Evolutionary conservation across 2,888 invertebrate species (phyloP).

Genomic region (Dasysyrphus albostriatus): DNA sequence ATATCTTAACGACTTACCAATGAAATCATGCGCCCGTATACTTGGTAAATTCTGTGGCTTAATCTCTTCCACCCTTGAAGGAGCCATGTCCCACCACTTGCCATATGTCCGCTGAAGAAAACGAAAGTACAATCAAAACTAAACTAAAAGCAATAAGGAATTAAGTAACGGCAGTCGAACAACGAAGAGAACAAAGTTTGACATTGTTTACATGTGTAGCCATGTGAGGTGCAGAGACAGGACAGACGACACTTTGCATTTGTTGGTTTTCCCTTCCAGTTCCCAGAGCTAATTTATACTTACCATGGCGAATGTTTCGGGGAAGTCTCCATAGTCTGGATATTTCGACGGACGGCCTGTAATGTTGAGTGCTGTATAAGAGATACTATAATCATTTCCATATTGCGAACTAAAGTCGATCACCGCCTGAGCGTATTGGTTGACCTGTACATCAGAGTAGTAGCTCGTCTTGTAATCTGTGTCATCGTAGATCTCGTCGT

Average conservation of each 20-base stretch:
- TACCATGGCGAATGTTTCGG: slow-evolving; percentile 95
- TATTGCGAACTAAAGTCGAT: slow-evolving; percentile 95
- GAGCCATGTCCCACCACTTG: slow-evolving; percentile 92
- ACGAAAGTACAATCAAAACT: slow-evolving; percentile 17
- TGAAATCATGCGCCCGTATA: slow-evolving; percentile 91
- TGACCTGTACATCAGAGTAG: slow-evolving; percentile 82
- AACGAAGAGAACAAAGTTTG: slow-evolving; percentile 2
- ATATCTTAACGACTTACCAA: slow-evolving; percentile 85
- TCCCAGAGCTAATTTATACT: slow-evolving; percentile 78
- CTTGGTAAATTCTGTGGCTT: slow-evolving; percentile 89
- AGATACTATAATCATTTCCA: slow-evolving; percentile 93
- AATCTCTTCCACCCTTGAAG: slow-evolving; percentile 88
- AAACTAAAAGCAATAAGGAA: not conserved
- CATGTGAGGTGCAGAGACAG: not conserved
- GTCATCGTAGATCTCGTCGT: slow-evolving; percentile 63
- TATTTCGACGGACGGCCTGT: slow-evolving; percentile 93
- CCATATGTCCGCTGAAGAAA: slow-evolving; percentile 90
- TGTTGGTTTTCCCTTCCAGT: slow-evolving; percentile 34
- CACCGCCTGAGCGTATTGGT: slow-evolving; percentile 92
- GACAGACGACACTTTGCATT: slow-evolving; percentile 13
- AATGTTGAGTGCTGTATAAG: slow-evolving; percentile 94
- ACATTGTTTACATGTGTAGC: slow-evolving; percentile 18
- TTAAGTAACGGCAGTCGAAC: not conserved
- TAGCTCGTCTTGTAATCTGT: slow-evolving; percentile 58
- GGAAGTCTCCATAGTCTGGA: slow-evolving; percentile 96